Conservation (phyloP, 92 coral and sea anemone species). For the Palythoa grandiflora region DNA sequence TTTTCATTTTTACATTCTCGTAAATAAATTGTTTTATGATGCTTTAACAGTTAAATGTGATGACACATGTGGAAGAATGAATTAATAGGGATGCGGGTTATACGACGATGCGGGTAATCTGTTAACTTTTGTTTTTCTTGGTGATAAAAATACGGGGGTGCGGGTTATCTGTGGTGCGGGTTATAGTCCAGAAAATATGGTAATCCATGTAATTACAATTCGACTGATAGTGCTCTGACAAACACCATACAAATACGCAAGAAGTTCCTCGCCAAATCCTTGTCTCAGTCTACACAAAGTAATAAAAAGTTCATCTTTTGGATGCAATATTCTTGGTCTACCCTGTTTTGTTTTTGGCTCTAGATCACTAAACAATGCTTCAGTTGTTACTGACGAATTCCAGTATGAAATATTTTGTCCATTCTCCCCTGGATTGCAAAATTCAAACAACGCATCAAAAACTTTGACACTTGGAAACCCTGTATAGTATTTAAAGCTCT, state of each 20-base stretch:
- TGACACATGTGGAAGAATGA: no score
- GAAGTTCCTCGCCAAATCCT: slow-evolving; percentile 70
- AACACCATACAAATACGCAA: slow-evolving; percentile 65
- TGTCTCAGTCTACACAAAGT: slow-evolving; percentile 64
- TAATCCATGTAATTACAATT: slow-evolving; percentile 67
- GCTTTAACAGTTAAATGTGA: no score
- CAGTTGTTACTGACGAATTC: slow-evolving; percentile 53
- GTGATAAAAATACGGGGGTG: no score
- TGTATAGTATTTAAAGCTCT: slow-evolving; percentile 29
- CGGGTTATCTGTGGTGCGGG: no score
- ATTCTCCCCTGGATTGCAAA: slow-evolving; percentile 61
- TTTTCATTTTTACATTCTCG: no score
- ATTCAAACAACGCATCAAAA: slow-evolving; percentile 52
- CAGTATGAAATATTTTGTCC: slow-evolving; percentile 68
- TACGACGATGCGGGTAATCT: no score
- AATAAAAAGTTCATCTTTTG: slow-evolving; percentile 70
- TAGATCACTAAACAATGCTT: background rate
- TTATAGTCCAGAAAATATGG: no score
- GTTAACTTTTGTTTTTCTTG: no score
- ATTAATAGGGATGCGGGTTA: no score
- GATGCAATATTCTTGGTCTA: slow-evolving; percentile 57
- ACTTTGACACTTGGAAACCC: slow-evolving; percentile 54
- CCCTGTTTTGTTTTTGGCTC: slow-evolving; percentile 39
- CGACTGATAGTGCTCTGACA: slow-evolving; percentile 58
- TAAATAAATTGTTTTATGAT: no score